Evolutionary conservation across 2,888 invertebrate genomes (phyloP).

Genomic region (Homarus gammarus): DNA sequence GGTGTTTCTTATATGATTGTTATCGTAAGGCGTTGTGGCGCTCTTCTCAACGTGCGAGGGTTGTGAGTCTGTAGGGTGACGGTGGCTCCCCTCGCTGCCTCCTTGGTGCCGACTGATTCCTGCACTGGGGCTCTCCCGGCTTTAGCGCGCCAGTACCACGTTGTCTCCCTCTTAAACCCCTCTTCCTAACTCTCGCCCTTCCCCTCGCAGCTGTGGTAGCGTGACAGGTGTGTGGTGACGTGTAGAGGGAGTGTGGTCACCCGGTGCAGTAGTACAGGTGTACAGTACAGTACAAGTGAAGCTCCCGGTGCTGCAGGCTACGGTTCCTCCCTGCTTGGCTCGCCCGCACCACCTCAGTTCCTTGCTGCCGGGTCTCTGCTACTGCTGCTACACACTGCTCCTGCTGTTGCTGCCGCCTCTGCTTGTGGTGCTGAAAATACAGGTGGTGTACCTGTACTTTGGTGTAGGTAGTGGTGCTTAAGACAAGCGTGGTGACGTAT

Average conservation of each 20-base stretch:
- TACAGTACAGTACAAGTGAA: not conserved
- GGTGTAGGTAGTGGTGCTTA: not conserved
- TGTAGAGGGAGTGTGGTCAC: not conserved
- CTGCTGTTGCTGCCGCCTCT: not conserved
- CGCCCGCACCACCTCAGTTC: not conserved
- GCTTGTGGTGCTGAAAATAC: not conserved
- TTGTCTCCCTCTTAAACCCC: slow-evolving; percentile 15
- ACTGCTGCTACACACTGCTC: not conserved
- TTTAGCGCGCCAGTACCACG: slow-evolving; percentile 44
- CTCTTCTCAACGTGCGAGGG: slow-evolving; percentile 30
- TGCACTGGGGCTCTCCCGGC: slow-evolving; percentile 44
- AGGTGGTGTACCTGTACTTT: not conserved
- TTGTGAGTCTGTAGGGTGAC: slow-evolving; percentile 36
- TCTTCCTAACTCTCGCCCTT: slow-evolving; percentile 24
- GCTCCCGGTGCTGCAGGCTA: not conserved
- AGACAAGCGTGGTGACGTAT: not conserved
- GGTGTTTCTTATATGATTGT: slow-evolving; percentile 2
- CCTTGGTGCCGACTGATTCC: slow-evolving; percentile 49
- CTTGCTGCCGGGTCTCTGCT: not conserved
- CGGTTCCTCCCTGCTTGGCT: slow-evolving; percentile 4
- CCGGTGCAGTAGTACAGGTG: not conserved
- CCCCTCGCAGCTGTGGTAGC: slow-evolving; percentile 22
- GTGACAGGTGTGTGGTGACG: slow-evolving; percentile 30
- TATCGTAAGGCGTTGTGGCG: not conserved
- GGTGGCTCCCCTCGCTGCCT: slow-evolving; percentile 19